Evolutionary conservation across 2,888 invertebrate species (phyloP).

Genomic region (Cephalotes varians): DNA sequence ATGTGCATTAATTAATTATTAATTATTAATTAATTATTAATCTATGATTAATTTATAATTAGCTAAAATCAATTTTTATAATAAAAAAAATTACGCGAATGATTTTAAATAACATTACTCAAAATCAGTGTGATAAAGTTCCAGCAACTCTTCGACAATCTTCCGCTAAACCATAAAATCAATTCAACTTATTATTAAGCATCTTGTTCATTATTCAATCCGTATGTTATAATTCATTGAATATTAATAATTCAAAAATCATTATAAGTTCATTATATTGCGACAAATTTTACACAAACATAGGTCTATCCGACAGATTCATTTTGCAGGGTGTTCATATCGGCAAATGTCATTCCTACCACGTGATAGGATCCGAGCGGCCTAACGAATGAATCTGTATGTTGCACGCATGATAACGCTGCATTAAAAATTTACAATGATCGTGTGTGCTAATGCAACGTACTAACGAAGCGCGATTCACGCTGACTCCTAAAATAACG

Average conservation of each 20-base stretch:
- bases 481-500: slow-evolving; percentile 42
- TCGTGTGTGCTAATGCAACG: slow-evolving; percentile 56
- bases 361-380: slow-evolving; percentile 69
- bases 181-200: slow-evolving; percentile 3
- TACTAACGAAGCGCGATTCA: slow-evolving; percentile 22
- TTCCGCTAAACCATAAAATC: not conserved
- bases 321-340: slow-evolving; percentile 68
- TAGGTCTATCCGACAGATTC: slow-evolving; percentile 62
- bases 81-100: not conserved
- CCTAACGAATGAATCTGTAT: slow-evolving; percentile 74
- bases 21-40: too few species aligned
- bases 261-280: slow-evolving; percentile 2
- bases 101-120: not conserved
- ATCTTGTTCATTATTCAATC: slow-evolving; percentile 14
- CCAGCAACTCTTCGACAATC: not conserved
- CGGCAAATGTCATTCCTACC: slow-evolving; percentile 67
- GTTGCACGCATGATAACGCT: slow-evolving; percentile 68
- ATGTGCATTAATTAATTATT: not conserved
- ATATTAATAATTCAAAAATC: not conserved
- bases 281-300: slow-evolving; percentile 11
- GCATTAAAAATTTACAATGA: slow-evolving; percentile 72
- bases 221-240: not conserved
- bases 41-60: not conserved
- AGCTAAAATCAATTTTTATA: not conserved
- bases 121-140: not conserved